Evolutionary conservation across 2,797 vertebrate species (phyloP), one percentile per base, ranked within the genome.

Genomic region (Fringilla coelebs): DNA sequence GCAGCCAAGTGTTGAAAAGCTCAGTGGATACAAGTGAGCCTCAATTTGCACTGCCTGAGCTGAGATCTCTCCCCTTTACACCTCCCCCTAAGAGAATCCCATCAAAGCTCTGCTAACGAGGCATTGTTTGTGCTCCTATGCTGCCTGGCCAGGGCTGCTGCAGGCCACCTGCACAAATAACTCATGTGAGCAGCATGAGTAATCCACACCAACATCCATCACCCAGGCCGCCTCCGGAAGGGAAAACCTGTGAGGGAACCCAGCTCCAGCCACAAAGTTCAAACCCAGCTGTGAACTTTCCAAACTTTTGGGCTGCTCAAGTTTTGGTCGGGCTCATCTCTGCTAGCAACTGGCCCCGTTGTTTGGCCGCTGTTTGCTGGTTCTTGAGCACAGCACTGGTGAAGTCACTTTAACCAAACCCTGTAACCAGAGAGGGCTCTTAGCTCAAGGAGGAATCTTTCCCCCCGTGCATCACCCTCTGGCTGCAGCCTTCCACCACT

Each of bases 131-230:
- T 66, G 90, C 93, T 96, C 58, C 88, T 21, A 46, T 43, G 66
- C 75, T 18, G 79, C 77, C 87, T 76, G 88, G 68, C 86, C 89
- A 73, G 80, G 77, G 88, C 93, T 67, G n/a, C 82, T 90, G 43
- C 71, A 74, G 5, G 93, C 97, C 95, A 97, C 96, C 96, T 97
- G 96, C 96, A 96, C 96, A 97, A 96, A 97, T 96, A 97, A 96
- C 82, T 97, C 96, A 95, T 96, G 92, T 85, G 94, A 95, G 85
- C 95, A 95, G 94, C 86, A 60, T 97, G 96, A 97, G 93, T 96
- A 97, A 97, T 97, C 94, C 11, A 67, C 84, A 88, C 74, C 93
- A 54, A 87, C 96, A 97, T 96, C 95, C 93, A 94, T 97, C 96
- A 94, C 76, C 9, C 18, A 21, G 87, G 55, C 77, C 20, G 32